Evolutionary conservation across 2,888 invertebrate species (phyloP), one percentile per base, ranked within the genome.

Genomic region (Caenorhabditis sp.): DNA sequence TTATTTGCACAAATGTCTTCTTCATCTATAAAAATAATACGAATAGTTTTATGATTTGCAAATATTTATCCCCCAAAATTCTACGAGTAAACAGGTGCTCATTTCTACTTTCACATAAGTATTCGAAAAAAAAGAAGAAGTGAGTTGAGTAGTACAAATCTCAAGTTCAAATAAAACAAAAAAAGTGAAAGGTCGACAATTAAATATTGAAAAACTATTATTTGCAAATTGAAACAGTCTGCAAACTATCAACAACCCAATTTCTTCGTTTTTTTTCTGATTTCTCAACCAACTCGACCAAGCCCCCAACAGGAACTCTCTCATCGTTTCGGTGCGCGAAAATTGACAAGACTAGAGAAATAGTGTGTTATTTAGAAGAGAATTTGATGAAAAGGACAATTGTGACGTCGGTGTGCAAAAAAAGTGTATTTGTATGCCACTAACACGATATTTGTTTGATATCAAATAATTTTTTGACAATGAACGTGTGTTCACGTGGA

Each of bases 1-100:
- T 43, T 43, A 43, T 43, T 43, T 43, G 43, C 43, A 43, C 43
- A 55, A 43, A 43, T 43, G 43, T 43, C 43, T 43, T 43, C 14
- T 31, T 31, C 31, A 31, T 31, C 43, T 43, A 43, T 43, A 43
- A 43, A 43, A 43, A 43, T 43, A 43, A 43, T 43, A 43, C 14
- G 43, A 43, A 43, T 43, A 43, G 43, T 43, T 43, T 43, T 43
- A 43, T 43, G 12, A 43, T 43, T 43, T 43, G 43, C 17, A 43
- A 43, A 43, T 43, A 43, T 43, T 43, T 43, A 43, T 43, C 43
- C n/a, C n/a, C n/a, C 17, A 17, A 43, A 3, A 43, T 43, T 43
- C 14, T 43, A 17, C 12, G 43, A 14, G 17, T 43, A 43, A 43
- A 43, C 43, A 31, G 31, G 31, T 31, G 31, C 31, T 31, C 31